Percentiles rank a stretch among this genome's conserved stretches.
Evolutionary conservation across 1,140 invertebrate species (phyloP).

Genomic region (Lordiphosa stackelbergi): DNA sequence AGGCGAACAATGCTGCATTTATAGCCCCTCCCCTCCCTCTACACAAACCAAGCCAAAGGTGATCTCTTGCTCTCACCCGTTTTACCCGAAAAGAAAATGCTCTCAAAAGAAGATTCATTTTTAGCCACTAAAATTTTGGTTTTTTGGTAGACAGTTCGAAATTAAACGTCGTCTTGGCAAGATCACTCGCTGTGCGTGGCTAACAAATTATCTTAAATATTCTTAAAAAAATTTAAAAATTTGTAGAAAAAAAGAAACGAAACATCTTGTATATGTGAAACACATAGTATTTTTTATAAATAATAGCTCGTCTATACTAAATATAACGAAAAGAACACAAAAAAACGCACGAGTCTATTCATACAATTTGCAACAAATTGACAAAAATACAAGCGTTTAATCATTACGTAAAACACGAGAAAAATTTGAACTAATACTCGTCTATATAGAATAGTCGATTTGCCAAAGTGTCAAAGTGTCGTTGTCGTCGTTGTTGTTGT

Average conservation of each 20-base stretch:
- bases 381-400: conserved; percentile 70
- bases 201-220: conserved; percentile 20
- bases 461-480: conserved; percentile 66
- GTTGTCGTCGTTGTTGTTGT: background rate
- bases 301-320: conserved; percentile 68
- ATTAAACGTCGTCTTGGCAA: conserved; percentile 64
- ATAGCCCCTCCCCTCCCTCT: too few relatives aligned
- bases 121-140: conserved; percentile 57
- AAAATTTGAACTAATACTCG: conserved; percentile 13
- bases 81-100: conserved; percentile 27
- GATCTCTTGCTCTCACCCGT: conserved; percentile 7
- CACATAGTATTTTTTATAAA: conserved; percentile 58
- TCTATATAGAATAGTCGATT: conserved; percentile 41
- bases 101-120: conserved; percentile 48
- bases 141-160: conserved; percentile 67
- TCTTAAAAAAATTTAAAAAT: conserved; percentile 19
- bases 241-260: conserved; percentile 26
- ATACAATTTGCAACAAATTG: conserved; percentile 73
- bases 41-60: background rate
- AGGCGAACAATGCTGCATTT: conserved; percentile 34
- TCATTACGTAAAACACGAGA: conserved; percentile 65
- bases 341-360: conserved; percentile 27
- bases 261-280: conserved; percentile 52
- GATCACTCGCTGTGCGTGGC: conserved; percentile 36
- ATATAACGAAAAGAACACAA: conserved; percentile 26